These are phyloP conservation scores for Paraplagusia blochii DNA, from an alignment of 2,113 vertebrate genomes.

Conservation along the genomic window DNA sequence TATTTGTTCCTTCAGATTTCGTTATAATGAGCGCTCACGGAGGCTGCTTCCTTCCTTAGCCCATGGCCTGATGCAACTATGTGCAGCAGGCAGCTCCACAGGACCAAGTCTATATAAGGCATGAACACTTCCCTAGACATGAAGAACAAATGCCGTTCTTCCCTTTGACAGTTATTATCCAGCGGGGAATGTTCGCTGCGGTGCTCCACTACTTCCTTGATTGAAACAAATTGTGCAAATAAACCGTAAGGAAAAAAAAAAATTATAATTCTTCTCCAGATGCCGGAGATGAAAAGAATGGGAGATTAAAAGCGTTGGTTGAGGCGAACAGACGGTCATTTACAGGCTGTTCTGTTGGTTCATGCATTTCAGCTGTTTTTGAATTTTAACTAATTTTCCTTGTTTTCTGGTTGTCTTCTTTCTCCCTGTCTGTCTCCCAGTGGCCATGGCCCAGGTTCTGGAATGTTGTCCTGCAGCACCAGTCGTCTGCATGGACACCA, in stretches of 20 bases:
- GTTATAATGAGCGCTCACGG: constrained; percentile 71
- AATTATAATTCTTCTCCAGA: constrained; percentile 12
- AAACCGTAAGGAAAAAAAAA: constrained; percentile 30
- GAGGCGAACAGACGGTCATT: no score
- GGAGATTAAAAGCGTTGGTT: constrained; percentile 8
- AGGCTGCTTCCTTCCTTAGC: constrained; percentile 64
- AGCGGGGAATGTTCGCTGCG: constrained; percentile 47
- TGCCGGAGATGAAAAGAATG: constrained; percentile 20
- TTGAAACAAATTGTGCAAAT: constrained; percentile 53
- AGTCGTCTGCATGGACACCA: constrained; percentile 55
- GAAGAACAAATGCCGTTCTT: constrained; percentile 75
- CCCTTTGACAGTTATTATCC: constrained; percentile 70
- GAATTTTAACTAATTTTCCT: constrained; percentile 28
- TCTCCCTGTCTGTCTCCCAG: constrained; percentile 48
- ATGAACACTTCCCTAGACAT: constrained; percentile 68
- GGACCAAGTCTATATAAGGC: constrained; percentile 74
- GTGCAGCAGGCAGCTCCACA: constrained; percentile 60
- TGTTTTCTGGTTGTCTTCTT: constrained; percentile 26
- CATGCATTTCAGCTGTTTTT: constrained; percentile 50
- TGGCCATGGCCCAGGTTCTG: constrained; percentile 51
- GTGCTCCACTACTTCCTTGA: constrained; percentile 45
- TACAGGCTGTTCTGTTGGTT: constrained; percentile 22
- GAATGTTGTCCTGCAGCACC: constrained; percentile 38
- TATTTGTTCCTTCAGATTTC: constrained; percentile 59
- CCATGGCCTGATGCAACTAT: constrained; percentile 59